These are phyloP conservation scores for Lepidocyrtoides sp. DNA, from an alignment of 2,888 invertebrate genomes.

Conservation along the genomic window DNA sequence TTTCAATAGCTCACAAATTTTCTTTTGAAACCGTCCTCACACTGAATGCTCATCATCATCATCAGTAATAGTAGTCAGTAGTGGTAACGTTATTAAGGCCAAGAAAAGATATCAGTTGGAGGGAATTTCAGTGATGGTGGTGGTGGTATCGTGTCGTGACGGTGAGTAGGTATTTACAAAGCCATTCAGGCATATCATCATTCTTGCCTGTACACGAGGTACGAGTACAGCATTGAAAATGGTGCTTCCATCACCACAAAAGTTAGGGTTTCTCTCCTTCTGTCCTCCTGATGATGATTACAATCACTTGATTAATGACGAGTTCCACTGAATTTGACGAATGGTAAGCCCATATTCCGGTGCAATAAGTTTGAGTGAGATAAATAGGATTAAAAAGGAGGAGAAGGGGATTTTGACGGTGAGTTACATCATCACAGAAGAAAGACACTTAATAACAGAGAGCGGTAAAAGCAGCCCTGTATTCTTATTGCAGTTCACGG, in stretches of 20 bases:
- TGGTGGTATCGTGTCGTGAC: not conserved
- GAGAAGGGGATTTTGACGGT: slow-evolving; percentile 61
- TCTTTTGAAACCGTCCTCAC: slow-evolving; percentile 30
- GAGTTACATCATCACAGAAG: slow-evolving; percentile 3
- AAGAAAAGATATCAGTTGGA: slow-evolving; percentile 8
- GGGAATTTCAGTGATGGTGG: not conserved
- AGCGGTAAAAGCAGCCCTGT: not conserved
- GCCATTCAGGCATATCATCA: slow-evolving; percentile 30
- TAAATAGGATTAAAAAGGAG: slow-evolving; percentile 85
- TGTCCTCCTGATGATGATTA: slow-evolving; percentile 79
- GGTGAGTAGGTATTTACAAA: no score
- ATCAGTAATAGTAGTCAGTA: no score
- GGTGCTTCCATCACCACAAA: slow-evolving; percentile 67
- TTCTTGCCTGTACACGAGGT: not conserved
- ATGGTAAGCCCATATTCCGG: slow-evolving; percentile 82
- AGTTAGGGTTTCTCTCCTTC: not conserved
- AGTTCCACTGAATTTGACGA: slow-evolving; percentile 84
- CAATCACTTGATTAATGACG: slow-evolving; percentile 85
- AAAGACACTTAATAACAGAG: not conserved
- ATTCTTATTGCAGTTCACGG: not conserved
- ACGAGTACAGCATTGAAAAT: slow-evolving; percentile 45
- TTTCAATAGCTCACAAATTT: slow-evolving; percentile 60
- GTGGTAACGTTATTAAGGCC: slow-evolving; percentile 17
- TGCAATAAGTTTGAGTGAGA: slow-evolving; percentile 82
- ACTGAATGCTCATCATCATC: not conserved